phyloP scores from a whole-genome alignment of 1,140 invertebrate species.

The Palaemon carinicauda region DNA sequence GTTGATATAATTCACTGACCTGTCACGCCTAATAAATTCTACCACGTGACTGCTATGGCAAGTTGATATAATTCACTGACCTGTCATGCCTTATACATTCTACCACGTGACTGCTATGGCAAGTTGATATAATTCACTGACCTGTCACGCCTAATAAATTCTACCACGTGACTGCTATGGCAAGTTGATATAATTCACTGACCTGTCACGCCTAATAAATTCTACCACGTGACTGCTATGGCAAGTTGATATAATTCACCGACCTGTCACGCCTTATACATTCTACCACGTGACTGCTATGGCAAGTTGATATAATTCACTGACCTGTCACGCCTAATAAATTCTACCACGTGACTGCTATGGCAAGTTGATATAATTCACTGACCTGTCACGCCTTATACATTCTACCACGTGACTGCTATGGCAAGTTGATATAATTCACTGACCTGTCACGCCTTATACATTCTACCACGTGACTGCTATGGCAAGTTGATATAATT shows the following conservation, averaged over 20 bases:
- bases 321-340: conserved; percentile 98
- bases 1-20: conserved; percentile 99
- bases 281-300: conserved; percentile 97
- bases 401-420: conserved; percentile 98
- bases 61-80: conserved; percentile 98
- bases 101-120: conserved; percentile 97
- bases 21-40: conserved; percentile 98
- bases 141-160: conserved; percentile 99
- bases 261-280: conserved; percentile 98
- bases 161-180: conserved; percentile 97
- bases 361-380: conserved; percentile 99
- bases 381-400: conserved; percentile 97
- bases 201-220: conserved; percentile 99
- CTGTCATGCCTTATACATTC: conserved; percentile 99
- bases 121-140: conserved; percentile 99
- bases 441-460: conserved; percentile 98
- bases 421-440: conserved; percentile 99
- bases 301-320: conserved; percentile 99
- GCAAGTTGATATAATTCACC: conserved; percentile 99
- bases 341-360: conserved; percentile 97
- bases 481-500: conserved; percentile 99
- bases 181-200: conserved; percentile 99
- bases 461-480: conserved; percentile 97
- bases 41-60: conserved; percentile 98
- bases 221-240: conserved; percentile 98